A percentile compares a stretch with the other conserved stretches of the same genome.
Evolutionary conservation across 2,797 vertebrate species (phyloP).

Genomic region (Argentina silus): DNA sequence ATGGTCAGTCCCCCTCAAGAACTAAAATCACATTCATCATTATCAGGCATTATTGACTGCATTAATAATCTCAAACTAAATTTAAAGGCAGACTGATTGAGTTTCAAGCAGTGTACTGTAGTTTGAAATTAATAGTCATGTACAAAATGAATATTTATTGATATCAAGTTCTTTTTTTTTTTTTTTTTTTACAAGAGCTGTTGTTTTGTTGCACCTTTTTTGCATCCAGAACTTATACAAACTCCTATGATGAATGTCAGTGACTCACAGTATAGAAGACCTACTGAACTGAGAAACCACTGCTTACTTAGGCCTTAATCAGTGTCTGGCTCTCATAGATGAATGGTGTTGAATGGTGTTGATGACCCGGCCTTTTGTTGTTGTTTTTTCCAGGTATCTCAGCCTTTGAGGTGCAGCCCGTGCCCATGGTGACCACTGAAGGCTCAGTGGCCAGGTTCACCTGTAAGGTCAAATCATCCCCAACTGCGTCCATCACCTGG

Average conservation of each 20-base stretch:
- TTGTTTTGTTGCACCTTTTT: background rate
- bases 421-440: constrained; percentile 80
- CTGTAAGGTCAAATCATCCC: constrained; percentile 86
- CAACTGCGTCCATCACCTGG: constrained; percentile 92
- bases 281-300: background rate
- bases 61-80: background rate
- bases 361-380: background rate
- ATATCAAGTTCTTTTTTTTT: background rate
- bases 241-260: background rate
- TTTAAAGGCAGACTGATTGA: background rate
- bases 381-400: constrained; percentile 81
- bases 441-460: constrained; percentile 90
- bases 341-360: background rate
- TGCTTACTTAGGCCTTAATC: background rate
- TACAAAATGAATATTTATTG: background rate
- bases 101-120: background rate
- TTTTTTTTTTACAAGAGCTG: background rate
- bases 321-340: background rate
- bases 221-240: background rate
- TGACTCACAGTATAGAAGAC: background rate
- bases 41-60: constrained; percentile 15
- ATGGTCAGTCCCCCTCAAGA: constrained; percentile 56
- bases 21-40: constrained; percentile 54
- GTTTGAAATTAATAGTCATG: background rate
- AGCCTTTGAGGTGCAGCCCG: constrained; percentile 87